Conservation (phyloP, 2,888 invertebrate species). For the Zelleria hepariella region DNA sequence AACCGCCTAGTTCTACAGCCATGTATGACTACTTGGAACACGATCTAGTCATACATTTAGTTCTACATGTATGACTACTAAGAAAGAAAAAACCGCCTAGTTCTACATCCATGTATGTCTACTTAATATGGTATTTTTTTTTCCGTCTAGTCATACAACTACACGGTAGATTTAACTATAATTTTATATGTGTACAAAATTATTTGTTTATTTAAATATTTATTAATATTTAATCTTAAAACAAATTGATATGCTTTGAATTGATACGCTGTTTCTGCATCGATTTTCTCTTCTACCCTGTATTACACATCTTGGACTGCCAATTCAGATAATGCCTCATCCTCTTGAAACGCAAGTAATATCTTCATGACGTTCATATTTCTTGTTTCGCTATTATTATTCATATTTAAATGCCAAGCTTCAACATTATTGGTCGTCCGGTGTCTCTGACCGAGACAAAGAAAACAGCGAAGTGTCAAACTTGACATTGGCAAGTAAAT, state of each 20-base stretch:
- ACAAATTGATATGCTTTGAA: not conserved
- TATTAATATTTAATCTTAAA: not conserved
- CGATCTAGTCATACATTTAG: too few relatives aligned
- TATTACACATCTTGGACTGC: constrained; percentile 5
- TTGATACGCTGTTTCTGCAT: not conserved
- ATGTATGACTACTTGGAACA: too few relatives aligned
- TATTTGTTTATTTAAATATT: not conserved
- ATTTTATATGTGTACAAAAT: too few relatives aligned
- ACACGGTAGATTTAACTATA: too few relatives aligned
- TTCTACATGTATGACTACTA: too few relatives aligned
- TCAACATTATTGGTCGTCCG: constrained; percentile 4
- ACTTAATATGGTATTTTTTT: not conserved
- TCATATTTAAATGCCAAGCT: constrained; percentile 2
- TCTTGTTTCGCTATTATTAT: constrained; percentile 2
- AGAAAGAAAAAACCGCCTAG: not conserved
- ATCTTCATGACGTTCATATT: constrained; percentile 4
- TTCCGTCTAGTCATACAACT: not conserved
- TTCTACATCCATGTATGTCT: constrained; percentile 3
- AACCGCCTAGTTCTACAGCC: not conserved
- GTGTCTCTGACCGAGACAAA: constrained; percentile 2
- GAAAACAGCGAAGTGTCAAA: not conserved
- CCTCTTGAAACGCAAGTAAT: constrained; percentile 3
- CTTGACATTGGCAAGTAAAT: not conserved
- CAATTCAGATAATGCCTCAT: constrained; percentile 3
- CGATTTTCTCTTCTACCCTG: constrained; percentile 5